phyloP scores from a whole-genome alignment of 2,113 vertebrate genomes.

The Oenanthe melanoleuca region DNA sequence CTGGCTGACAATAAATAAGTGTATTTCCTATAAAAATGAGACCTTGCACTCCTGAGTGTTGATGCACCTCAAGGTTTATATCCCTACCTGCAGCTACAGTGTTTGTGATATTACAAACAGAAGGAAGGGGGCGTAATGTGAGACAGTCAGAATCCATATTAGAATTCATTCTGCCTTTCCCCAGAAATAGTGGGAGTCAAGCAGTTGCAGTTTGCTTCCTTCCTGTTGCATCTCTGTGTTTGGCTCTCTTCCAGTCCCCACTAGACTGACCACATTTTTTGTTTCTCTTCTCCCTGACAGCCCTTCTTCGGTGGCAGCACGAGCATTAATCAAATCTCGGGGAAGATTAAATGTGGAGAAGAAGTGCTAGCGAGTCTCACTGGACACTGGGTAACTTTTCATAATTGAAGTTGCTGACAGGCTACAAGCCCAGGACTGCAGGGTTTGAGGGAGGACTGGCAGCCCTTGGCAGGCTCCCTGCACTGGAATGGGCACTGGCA shows the following conservation, averaged over 20 bases:
- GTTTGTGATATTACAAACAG: background rate
- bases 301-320: conserved; percentile 89
- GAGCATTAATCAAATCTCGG: conserved; percentile 90
- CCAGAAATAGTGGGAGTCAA: background rate
- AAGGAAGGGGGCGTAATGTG: background rate
- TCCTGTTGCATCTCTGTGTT: background rate
- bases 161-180: background rate
- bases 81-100: background rate
- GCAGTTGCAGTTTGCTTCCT: background rate
- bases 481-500: accelerated
- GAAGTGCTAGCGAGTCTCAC: conserved; percentile 85
- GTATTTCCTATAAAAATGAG: background rate
- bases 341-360: conserved; percentile 87
- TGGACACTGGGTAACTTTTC: conserved; percentile 88
- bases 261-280: background rate
- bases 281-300: conserved; percentile 65
- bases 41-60: background rate
- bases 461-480: background rate
- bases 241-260: background rate
- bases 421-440: background rate
- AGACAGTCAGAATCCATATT: background rate
- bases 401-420: background rate
- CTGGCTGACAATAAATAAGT: background rate
- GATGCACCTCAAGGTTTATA: background rate
- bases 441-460: background rate